These are phyloP conservation scores for Leuciscus waleckii DNA, from an alignment of 2,797 vertebrate genomes.

Conservation along the genomic window DNA sequence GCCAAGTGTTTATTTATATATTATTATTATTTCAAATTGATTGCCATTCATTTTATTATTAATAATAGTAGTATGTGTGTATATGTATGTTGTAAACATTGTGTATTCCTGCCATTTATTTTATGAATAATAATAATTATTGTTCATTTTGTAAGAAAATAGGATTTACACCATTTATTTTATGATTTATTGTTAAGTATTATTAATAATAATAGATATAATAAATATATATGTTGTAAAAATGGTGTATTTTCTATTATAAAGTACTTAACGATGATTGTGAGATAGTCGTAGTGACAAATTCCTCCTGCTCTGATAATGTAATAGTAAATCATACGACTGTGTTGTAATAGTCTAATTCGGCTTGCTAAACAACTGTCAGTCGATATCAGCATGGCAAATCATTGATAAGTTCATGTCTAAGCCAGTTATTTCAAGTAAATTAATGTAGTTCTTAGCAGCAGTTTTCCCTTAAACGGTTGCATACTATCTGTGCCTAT, in stretches of 20 bases:
- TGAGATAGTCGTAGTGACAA: background rate
- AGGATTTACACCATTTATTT: too few relatives aligned
- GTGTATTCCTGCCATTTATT: background rate
- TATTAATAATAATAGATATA: background rate
- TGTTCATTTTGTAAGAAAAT: background rate
- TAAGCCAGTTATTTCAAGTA: background rate
- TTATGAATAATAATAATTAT: background rate
- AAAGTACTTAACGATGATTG: background rate
- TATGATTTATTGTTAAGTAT: too few relatives aligned
- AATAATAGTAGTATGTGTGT: background rate
- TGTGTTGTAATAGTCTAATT: background rate
- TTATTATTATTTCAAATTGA: background rate
- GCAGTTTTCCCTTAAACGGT: background rate
- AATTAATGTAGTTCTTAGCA: background rate
- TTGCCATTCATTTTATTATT: background rate
- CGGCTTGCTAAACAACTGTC: background rate
- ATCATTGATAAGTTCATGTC: background rate
- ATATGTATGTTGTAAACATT: background rate
- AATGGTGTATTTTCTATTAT: background rate
- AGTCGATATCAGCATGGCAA: background rate
- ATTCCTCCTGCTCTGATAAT: background rate
- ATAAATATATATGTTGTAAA: too few relatives aligned
- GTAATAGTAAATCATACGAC: too few relatives aligned
- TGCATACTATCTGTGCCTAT: background rate
- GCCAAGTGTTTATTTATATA: background rate